A percentile compares a stretch with the other conserved stretches of the same genome.
Evolutionary conservation across 2,113 vertebrate genomes (phyloP).

Genomic region (Scolopax mira): DNA sequence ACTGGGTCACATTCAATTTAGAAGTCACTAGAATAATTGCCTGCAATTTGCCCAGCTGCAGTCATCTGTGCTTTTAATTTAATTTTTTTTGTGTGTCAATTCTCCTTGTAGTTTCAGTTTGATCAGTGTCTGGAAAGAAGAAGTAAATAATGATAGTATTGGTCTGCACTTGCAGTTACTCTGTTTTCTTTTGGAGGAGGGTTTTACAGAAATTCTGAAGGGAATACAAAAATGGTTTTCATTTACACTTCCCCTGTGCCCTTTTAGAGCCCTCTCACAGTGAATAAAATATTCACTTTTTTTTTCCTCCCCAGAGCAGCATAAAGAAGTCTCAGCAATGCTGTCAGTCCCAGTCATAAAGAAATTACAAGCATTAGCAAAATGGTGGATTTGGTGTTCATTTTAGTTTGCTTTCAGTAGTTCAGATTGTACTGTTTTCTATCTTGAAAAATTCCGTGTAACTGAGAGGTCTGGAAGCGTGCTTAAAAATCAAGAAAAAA

Average conservation of each 20-base stretch:
- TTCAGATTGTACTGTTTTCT: background rate
- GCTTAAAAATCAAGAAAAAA: background rate
- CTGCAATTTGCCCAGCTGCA: conserved; percentile 37
- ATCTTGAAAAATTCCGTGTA: background rate
- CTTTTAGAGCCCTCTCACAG: conserved; percentile 10
- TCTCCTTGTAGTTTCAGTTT: conserved; percentile 23
- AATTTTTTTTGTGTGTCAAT: background rate
- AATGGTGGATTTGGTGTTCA: background rate
- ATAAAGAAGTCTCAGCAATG: background rate
- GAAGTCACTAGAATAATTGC: conserved; percentile 18
- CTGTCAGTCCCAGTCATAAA: background rate
- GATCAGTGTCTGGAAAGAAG: background rate
- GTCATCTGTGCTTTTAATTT: background rate
- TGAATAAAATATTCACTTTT: background rate
- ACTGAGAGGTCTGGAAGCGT: background rate
- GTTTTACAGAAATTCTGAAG: background rate
- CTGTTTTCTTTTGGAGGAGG: background rate
- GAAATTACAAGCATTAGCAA: conserved; percentile 18
- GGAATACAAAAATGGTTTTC: conserved; percentile 18
- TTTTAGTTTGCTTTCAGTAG: conserved; percentile 9
- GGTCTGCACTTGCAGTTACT: background rate
- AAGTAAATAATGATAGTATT: background rate
- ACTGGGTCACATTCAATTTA: conserved; percentile 22
- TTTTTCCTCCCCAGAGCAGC: background rate
- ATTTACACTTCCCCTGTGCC: background rate